A percentile compares a stretch with the other conserved stretches of the same genome.
Conservation (phyloP, 2,113 vertebrate genomes). For the Callospermophilus lateralis region DNA sequence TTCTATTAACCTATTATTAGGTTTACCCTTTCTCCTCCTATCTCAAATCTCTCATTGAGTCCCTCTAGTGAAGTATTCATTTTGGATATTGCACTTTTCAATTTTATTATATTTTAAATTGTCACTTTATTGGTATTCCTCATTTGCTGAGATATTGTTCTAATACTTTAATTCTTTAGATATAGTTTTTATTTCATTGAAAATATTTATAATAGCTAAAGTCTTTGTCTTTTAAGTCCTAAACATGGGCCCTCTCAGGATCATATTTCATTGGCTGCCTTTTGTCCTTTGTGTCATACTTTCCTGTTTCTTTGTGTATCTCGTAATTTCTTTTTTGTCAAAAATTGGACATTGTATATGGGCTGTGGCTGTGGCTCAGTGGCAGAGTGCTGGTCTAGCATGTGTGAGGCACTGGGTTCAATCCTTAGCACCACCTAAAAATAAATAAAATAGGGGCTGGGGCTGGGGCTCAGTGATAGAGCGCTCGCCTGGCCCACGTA, state of each 20-base stretch:
- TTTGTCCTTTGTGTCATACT: not conserved
- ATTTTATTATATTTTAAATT: slow-evolving; percentile 43
- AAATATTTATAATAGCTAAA: slow-evolving; percentile 30
- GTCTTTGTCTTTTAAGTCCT: slow-evolving; percentile 36
- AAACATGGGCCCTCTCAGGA: not conserved
- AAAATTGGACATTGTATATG: too few relatives aligned
- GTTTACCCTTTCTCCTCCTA: not conserved
- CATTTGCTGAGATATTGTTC: slow-evolving; percentile 3
- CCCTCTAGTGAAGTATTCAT: slow-evolving; percentile 36
- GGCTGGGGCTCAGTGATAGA: too few relatives aligned
- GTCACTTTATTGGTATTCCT: not conserved
- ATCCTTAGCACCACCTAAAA: too few relatives aligned
- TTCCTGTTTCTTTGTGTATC: too few relatives aligned
- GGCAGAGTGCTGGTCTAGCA: too few relatives aligned
- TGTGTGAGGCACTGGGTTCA: too few relatives aligned
- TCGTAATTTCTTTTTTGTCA: too few relatives aligned
- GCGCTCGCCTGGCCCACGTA: too few relatives aligned
- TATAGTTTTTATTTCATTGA: slow-evolving; percentile 32
- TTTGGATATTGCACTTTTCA: not conserved
- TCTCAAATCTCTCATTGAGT: too few relatives aligned
- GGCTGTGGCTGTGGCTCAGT: too few relatives aligned
- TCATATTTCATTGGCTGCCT: not conserved
- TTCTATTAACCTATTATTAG: not conserved
- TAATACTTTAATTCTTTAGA: slow-evolving; percentile 27
- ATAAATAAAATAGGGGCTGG: too few relatives aligned